Evolutionary conservation across 2,888 invertebrate genomes (phyloP).

Genomic region (Mimachlamys varia): DNA sequence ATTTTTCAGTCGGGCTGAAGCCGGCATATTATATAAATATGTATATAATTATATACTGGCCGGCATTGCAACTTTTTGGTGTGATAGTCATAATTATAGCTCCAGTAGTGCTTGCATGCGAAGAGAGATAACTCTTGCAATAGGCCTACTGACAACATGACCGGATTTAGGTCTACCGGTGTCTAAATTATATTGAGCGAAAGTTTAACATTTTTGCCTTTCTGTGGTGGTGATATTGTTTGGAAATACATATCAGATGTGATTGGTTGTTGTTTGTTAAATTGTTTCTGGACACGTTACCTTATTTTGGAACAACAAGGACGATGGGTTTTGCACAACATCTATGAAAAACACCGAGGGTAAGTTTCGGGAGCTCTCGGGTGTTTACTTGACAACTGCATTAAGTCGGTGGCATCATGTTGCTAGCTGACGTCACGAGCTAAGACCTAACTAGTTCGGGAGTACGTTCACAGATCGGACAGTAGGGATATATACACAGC

Average conservation of each 20-base stretch:
- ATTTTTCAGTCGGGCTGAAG: too few relatives aligned
- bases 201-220: too few relatives aligned
- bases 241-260: too few relatives aligned
- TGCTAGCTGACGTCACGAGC: slow-evolving; percentile 56
- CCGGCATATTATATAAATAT: too few relatives aligned
- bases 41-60: too few relatives aligned
- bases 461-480: background rate
- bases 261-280: too few relatives aligned
- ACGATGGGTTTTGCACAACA: background rate
- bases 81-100: too few relatives aligned
- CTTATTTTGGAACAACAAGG: background rate
- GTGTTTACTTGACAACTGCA: background rate
- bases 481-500: slow-evolving; percentile 32
- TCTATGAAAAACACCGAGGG: background rate
- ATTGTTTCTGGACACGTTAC: too few relatives aligned
- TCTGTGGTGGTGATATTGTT: too few relatives aligned
- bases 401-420: slow-evolving; percentile 47
- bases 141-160: background rate
- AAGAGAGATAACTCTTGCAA: slow-evolving; percentile 28
- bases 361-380: background rate
- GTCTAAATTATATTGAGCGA: too few relatives aligned
- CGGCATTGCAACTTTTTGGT: too few relatives aligned
- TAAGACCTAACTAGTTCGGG: slow-evolving; percentile 6
- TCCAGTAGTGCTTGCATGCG: background rate
- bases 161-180: too few relatives aligned